A percentile compares a stretch with the other conserved stretches of the same genome.
Conservation (phyloP, 2,113 vertebrate species). For the Manacus vitellinus region DNA sequence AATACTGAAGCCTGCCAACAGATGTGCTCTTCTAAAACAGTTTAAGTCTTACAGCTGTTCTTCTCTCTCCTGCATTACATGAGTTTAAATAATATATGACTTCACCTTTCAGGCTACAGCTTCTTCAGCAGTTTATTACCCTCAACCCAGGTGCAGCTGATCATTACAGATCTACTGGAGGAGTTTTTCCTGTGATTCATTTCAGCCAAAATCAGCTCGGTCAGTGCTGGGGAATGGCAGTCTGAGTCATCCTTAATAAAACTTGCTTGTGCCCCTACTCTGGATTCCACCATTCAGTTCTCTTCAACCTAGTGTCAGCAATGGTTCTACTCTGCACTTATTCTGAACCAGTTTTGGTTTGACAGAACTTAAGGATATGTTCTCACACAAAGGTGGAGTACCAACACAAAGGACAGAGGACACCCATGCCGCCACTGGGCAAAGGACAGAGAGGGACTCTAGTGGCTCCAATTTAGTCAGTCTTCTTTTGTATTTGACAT, state of each 20-base stretch:
- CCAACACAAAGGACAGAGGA: neutral
- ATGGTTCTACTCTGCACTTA: neutral
- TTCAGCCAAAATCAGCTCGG: neutral
- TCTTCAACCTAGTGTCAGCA: neutral
- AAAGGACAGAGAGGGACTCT: neutral
- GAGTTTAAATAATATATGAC: neutral
- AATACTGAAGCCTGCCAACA: neutral
- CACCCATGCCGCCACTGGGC: fast-evolving
- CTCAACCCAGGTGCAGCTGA: neutral
- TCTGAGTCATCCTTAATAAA: neutral
- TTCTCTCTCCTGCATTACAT: neutral
- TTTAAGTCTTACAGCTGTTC: neutral
- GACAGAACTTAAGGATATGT: fast-evolving
- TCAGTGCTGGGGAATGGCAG: neutral
- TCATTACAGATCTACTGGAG: neutral
- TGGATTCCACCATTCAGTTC: neutral
- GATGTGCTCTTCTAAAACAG: neutral
- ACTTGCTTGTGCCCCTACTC: neutral
- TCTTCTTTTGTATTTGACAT: neutral
- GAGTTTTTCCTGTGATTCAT: neutral
- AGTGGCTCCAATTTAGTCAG: neutral
- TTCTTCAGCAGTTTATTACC: neutral
- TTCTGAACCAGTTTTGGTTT: neutral
- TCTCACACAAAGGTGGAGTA: neutral
- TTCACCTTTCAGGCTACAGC: neutral